Evolutionary conservation across 1,140 invertebrate genomes (phyloP).

Genomic region (Eumaeus atala): DNA sequence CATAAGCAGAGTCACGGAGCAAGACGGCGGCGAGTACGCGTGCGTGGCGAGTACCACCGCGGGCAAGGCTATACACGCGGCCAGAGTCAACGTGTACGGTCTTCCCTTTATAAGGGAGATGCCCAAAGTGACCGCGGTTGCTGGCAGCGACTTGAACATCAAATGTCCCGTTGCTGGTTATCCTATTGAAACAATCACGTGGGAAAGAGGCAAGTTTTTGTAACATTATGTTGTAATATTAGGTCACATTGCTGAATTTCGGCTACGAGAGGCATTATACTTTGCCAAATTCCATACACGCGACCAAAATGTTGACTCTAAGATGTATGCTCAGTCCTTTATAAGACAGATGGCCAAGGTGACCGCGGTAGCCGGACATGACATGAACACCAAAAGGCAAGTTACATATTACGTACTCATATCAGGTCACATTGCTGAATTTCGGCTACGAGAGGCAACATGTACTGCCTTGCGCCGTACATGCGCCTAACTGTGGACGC

Average conservation of each 20-base stretch:
- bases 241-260: neutral
- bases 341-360: constrained; percentile 94
- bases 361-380: constrained; percentile 90
- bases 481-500: no score
- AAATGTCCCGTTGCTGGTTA: constrained; percentile 95
- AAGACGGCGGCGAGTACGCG: constrained; percentile 93
- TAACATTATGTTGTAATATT: constrained; percentile 1
- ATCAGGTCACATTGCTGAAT: no score
- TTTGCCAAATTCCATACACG: constrained; percentile 78
- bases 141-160: constrained; percentile 88
- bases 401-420: no score
- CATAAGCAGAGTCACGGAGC: constrained; percentile 89
- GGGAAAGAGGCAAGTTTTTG: constrained; percentile 86
- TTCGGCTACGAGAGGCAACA: no score
- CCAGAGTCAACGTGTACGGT: constrained; percentile 93
- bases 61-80: constrained; percentile 83
- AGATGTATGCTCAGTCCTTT: constrained; percentile 92
- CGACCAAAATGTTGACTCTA: constrained; percentile 80
- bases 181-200: constrained; percentile 90
- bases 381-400: constrained; percentile 79
- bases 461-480: no score
- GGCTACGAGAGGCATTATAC: no score
- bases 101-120: constrained; percentile 91
- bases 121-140: constrained; percentile 92
- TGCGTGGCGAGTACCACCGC: constrained; percentile 91